Conservation (phyloP, 2,113 vertebrate genomes). For the Lasiurus borealis region DNA sequence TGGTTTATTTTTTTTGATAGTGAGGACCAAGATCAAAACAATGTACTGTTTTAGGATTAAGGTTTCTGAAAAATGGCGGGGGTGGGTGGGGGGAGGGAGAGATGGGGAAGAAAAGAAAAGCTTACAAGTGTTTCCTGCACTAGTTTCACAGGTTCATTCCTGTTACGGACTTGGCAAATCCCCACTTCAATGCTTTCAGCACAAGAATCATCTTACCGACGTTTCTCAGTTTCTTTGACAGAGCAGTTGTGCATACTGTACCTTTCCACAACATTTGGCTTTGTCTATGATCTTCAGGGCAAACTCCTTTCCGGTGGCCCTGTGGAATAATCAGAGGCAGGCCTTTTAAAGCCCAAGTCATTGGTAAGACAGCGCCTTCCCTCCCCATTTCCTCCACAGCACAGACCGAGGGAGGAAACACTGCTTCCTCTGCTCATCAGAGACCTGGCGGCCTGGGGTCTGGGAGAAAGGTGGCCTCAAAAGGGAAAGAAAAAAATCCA, state of each 20-base stretch:
- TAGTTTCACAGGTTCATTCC: not conserved
- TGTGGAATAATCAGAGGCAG: conserved; percentile 77
- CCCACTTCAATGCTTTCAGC: not conserved
- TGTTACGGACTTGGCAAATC: not conserved
- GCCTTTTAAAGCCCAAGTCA: not conserved
- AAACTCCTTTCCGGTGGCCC: conserved; percentile 96
- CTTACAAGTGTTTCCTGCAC: not conserved
- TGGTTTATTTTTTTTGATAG: not conserved
- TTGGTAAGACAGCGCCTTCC: not conserved
- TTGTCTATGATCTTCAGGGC: conserved; percentile 99
- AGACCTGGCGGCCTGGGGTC: not conserved
- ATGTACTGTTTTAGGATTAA: not conserved
- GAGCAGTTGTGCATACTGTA: conserved; percentile 77
- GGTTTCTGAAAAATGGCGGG: not conserved
- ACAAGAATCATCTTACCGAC: not conserved
- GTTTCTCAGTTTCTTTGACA: not conserved
- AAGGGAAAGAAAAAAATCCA: not conserved
- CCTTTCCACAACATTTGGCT: conserved; percentile 97
- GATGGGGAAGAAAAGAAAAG: too few species aligned
- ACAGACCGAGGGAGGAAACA: not conserved
- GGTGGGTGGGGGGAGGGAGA: too few species aligned
- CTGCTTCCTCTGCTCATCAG: not conserved
- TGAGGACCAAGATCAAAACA: not conserved
- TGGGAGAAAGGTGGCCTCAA: not conserved
- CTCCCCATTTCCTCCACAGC: not conserved